phyloP scores from a whole-genome alignment of 2,113 vertebrate species.

The Rattus norvegicus region DNA sequence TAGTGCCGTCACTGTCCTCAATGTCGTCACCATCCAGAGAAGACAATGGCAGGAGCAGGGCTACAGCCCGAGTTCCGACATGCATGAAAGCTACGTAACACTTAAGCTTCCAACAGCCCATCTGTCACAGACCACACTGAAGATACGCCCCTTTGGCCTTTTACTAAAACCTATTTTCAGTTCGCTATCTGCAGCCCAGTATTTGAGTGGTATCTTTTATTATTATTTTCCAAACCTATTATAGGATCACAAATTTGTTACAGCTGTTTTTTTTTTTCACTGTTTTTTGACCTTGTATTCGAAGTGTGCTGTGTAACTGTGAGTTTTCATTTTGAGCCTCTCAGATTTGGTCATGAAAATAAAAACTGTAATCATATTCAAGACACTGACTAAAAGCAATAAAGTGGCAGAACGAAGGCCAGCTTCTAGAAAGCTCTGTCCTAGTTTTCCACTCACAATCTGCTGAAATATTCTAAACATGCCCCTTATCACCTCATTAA shows the following conservation, averaged over 20 bases:
- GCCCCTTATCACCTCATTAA: slow-evolving; percentile 52
- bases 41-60: neutral
- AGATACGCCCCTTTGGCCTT: neutral
- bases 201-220: slow-evolving; percentile 33
- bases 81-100: neutral
- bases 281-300: neutral
- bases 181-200: neutral
- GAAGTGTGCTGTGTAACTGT: neutral
- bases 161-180: slow-evolving; percentile 16
- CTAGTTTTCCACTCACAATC: slow-evolving; percentile 32
- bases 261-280: neutral
- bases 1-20: neutral
- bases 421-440: slow-evolving; percentile 45
- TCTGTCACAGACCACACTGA: neutral
- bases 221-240: slow-evolving; percentile 35
- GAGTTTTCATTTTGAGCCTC: slow-evolving; percentile 16
- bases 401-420: slow-evolving; percentile 9
- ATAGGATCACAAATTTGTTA: slow-evolving; percentile 2
- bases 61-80: neutral
- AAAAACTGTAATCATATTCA: slow-evolving; percentile 48
- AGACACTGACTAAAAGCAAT: slow-evolving; percentile 48
- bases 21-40: neutral
- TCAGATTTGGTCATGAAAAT: slow-evolving; percentile 35
- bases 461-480: slow-evolving; percentile 64
- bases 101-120: neutral